Evolutionary conservation across 2,113 vertebrate species (phyloP).

Genomic region (Actinemys pallida): DNA sequence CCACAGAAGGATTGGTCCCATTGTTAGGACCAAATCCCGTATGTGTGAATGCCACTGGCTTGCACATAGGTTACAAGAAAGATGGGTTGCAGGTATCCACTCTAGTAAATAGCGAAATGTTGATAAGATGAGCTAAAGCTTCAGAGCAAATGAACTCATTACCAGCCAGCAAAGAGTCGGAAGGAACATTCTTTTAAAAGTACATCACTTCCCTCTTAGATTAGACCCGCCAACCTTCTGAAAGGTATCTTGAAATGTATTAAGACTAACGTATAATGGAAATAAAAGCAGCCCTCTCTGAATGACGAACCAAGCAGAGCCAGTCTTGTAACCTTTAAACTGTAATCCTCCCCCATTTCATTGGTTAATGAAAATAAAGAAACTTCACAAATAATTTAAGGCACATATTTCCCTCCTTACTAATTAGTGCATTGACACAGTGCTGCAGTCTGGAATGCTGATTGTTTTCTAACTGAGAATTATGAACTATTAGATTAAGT

Average conservation of each 20-base stretch:
- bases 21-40: neutral
- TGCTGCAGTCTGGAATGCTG: neutral
- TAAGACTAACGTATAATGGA: neutral
- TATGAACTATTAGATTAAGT: conserved; percentile 13
- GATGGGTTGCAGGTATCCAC: neutral
- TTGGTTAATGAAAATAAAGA: neutral
- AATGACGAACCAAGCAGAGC: neutral
- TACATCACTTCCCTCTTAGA: neutral
- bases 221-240: neutral
- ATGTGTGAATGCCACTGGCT: neutral
- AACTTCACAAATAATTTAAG: neutral
- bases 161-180: neutral
- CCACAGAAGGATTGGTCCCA: neutral
- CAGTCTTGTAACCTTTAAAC: neutral
- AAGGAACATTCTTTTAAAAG: neutral
- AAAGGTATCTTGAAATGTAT: neutral
- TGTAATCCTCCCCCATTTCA: neutral
- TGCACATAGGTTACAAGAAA: neutral
- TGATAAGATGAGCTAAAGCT: neutral
- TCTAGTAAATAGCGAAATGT: neutral
- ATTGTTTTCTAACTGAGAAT: conserved; percentile 27
- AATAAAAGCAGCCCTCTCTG: neutral
- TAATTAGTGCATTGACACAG: neutral
- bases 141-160: neutral
- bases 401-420: neutral